phyloP scores from a whole-genome alignment of 2,797 vertebrate genomes.

The Tauraco hartlaubi region DNA sequence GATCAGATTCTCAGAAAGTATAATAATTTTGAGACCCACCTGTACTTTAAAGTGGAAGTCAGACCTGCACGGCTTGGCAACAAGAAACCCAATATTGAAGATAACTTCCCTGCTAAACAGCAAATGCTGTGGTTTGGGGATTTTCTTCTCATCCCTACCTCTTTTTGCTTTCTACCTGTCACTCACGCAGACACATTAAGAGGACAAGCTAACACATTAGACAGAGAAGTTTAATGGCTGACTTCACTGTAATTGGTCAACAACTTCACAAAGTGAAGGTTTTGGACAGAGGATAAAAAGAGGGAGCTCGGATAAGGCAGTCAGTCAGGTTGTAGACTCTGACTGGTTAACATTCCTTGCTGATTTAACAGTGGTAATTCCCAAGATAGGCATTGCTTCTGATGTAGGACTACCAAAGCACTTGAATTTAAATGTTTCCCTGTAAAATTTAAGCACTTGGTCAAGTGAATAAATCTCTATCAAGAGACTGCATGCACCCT shows the following conservation, averaged over 20 bases:
- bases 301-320: not conserved
- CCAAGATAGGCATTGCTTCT: conserved; percentile 44
- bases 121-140: not conserved
- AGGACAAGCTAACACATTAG: not conserved
- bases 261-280: not conserved
- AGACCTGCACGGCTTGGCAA: not conserved
- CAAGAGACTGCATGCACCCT: conserved; percentile 22
- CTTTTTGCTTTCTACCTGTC: not conserved
- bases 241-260: not conserved
- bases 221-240: not conserved
- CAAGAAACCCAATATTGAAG: not conserved
- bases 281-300: not conserved
- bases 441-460: conserved; percentile 71
- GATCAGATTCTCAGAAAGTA: not conserved
- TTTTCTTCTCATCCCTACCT: not conserved
- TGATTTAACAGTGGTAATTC: conserved; percentile 54
- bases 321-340: not conserved
- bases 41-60: not conserved
- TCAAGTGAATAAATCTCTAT: conserved; percentile 68
- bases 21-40: not conserved
- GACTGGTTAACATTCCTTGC: conserved; percentile 21
- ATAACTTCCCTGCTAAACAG: not conserved
- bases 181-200: not conserved
- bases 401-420: conserved; percentile 58
- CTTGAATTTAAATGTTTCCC: conserved; percentile 69